Evolutionary conservation across 2,888 invertebrate species (phyloP).

Genomic region (Dicyrtomina minuta): DNA sequence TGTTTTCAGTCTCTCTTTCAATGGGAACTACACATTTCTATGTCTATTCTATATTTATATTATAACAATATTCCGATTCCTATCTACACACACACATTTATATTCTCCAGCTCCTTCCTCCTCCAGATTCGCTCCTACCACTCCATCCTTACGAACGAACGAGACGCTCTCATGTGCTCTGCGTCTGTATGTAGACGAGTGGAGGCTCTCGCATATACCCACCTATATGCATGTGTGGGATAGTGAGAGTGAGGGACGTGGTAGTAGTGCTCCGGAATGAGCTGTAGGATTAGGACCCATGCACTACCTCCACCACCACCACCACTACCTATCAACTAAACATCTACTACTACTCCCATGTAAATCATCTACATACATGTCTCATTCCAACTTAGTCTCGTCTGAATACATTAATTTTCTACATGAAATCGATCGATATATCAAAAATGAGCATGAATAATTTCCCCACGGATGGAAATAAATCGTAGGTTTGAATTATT

Average conservation of each 20-base stretch:
- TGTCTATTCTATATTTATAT: neutral
- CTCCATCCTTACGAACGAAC: too few relatives aligned
- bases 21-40: neutral
- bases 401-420: conserved; percentile 37
- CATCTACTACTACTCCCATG: neutral
- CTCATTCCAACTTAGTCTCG: conserved; percentile 19
- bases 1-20: too few relatives aligned
- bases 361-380: neutral
- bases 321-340: neutral
- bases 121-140: too few relatives aligned
- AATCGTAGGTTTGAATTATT: conserved; percentile 40
- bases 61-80: neutral
- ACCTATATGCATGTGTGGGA: too few relatives aligned
- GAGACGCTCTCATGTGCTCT: too few relatives aligned
- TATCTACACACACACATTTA: too few relatives aligned
- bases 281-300: too few relatives aligned
- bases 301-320: too few relatives aligned
- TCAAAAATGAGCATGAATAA: conserved; percentile 45
- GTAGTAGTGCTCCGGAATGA: neutral
- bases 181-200: too few relatives aligned
- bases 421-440: conserved; percentile 45
- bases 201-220: too few relatives aligned
- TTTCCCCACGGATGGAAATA: conserved; percentile 43
- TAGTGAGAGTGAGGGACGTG: neutral
- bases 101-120: too few relatives aligned